Evolutionary conservation across 2,797 vertebrate species (phyloP).

Genomic region (Netta rufina): DNA sequence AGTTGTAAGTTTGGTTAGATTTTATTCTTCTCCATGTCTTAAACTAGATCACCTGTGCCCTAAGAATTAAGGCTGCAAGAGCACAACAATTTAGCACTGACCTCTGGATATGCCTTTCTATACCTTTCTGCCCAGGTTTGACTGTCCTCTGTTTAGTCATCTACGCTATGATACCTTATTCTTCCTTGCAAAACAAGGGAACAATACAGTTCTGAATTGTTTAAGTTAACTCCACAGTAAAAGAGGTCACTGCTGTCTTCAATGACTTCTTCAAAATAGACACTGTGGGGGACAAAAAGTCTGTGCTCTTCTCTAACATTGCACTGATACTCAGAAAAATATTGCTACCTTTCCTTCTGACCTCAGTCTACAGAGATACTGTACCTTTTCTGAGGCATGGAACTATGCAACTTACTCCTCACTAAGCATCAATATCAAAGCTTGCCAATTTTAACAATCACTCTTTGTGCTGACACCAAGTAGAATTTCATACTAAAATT

Average conservation of each 20-base stretch:
- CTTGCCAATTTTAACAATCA: neutral
- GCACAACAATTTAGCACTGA: neutral
- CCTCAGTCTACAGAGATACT: neutral
- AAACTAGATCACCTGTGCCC: neutral
- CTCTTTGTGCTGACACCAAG: neutral
- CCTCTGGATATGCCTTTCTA: neutral
- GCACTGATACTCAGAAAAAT: neutral
- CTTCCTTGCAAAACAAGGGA: neutral
- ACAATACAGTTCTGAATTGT: neutral
- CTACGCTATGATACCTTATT: neutral
- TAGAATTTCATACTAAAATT: constrained; percentile 6
- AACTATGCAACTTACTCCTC: neutral
- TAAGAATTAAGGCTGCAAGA: neutral
- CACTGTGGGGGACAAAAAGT: neutral
- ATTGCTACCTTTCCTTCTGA: neutral
- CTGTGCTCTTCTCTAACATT: neutral
- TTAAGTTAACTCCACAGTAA: neutral
- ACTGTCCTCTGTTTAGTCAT: neutral
- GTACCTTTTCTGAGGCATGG: neutral
- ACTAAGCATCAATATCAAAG: neutral
- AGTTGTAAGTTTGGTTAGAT: neutral
- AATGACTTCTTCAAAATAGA: constrained; percentile 3
- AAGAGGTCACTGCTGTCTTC: neutral
- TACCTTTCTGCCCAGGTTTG: neutral
- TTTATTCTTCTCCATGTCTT: neutral